Evolutionary conservation across 1,140 invertebrate genomes (phyloP).

Genomic region (Pseudomyrmex gracilis): DNA sequence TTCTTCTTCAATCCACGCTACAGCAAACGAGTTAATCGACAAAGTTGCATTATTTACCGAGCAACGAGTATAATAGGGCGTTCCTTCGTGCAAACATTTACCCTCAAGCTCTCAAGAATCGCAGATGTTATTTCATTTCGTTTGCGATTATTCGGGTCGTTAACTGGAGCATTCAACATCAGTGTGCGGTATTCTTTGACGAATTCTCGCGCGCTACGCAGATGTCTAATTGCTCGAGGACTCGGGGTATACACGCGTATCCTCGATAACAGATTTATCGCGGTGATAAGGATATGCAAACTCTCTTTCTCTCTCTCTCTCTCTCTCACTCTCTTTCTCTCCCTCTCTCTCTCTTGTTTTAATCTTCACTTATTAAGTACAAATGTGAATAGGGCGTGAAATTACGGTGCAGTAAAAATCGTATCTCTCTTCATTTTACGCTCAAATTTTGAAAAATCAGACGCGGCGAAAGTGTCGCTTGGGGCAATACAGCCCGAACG

Average conservation of each 20-base stretch:
- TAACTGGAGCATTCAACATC: slow-evolving; percentile 51
- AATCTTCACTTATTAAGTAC: background rate
- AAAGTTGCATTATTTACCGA: slow-evolving; percentile 80
- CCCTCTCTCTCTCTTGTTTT: background rate
- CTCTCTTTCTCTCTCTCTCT: background rate
- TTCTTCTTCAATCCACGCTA: slow-evolving; percentile 21
- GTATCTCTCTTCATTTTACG: no score
- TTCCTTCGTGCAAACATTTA: slow-evolving; percentile 71
- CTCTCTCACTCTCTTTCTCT: background rate
- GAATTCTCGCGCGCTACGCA: slow-evolving; percentile 56
- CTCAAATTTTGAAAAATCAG: no score
- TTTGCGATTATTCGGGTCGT: slow-evolving; percentile 66
- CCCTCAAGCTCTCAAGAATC: slow-evolving; percentile 57
- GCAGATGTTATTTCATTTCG: slow-evolving; percentile 57
- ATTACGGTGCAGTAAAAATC: background rate
- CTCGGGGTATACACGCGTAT: background rate
- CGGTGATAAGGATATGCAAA: background rate
- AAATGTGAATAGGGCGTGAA: background rate
- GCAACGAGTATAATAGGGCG: slow-evolving; percentile 74
- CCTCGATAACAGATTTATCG: background rate
- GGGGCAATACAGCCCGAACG: no score
- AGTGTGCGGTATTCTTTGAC: slow-evolving; percentile 54
- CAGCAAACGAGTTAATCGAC: slow-evolving; percentile 73
- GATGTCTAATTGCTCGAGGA: slow-evolving; percentile 41
- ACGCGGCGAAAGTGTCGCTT: no score